Evolutionary conservation across 2,113 vertebrate genomes (phyloP).

Genomic region (Piliocolobus tephrosceles): DNA sequence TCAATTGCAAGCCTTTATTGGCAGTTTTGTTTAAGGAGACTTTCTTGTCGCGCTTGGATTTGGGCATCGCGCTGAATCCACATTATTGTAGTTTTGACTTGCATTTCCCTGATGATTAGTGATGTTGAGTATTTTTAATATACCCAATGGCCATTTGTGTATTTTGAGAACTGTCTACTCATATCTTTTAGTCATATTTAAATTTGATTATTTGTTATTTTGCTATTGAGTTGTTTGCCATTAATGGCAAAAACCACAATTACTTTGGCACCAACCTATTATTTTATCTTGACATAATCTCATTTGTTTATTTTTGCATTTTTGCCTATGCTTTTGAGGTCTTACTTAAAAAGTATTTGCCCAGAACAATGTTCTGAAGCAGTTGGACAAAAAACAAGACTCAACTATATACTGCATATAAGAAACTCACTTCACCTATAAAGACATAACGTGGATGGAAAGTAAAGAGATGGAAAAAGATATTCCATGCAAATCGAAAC

Average conservation of each 20-base stretch:
- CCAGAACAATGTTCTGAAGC: background rate
- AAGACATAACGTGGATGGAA: background rate
- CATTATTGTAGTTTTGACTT: background rate
- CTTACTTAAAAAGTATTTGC: background rate
- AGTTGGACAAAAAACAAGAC: background rate
- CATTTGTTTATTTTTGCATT: background rate
- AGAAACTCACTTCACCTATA: background rate
- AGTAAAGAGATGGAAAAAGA: background rate
- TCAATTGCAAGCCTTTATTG: too few relatives aligned
- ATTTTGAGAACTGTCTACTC: background rate
- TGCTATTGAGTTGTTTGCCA: background rate
- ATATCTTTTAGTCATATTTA: background rate
- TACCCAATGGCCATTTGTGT: background rate
- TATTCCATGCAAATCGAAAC: background rate
- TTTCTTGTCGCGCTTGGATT: too few relatives aligned
- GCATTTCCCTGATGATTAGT: background rate
- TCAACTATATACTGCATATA: background rate
- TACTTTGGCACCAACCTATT: too few relatives aligned
- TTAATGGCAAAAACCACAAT: too few relatives aligned
- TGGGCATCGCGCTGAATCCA: too few relatives aligned
- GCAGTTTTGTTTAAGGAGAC: too few relatives aligned
- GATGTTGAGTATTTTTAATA: background rate
- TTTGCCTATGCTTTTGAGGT: background rate
- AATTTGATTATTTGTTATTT: background rate
- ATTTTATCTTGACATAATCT: background rate